These are phyloP conservation scores for Microtus montanus DNA, from an alignment of 2,113 vertebrate genomes.

Conservation along the genomic window DNA sequence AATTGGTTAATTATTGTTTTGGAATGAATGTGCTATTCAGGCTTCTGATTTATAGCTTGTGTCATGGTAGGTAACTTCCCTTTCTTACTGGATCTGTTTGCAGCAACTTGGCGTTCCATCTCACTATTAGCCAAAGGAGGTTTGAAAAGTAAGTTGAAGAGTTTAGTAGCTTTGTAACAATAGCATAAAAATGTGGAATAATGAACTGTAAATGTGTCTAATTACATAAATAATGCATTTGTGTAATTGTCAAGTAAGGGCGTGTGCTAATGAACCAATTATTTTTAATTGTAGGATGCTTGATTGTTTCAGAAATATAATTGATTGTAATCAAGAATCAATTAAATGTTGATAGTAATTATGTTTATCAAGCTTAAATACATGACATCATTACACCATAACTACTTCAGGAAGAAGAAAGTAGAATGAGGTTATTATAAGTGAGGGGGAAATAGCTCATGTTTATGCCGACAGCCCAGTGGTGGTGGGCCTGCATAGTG, in stretches of 20 bases:
- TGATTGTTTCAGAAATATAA: slow-evolving; percentile 88
- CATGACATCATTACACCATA: slow-evolving; percentile 73
- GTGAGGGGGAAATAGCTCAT: slow-evolving; percentile 4
- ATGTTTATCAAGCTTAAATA: slow-evolving; percentile 84
- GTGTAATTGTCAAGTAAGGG: slow-evolving; percentile 84
- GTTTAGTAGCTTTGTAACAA: slow-evolving; percentile 80
- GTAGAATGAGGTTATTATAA: slow-evolving; percentile 18
- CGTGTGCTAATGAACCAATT: slow-evolving; percentile 87
- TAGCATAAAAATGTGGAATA: slow-evolving; percentile 81
- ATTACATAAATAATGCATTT: slow-evolving; percentile 91
- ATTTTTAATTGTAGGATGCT: slow-evolving; percentile 87
- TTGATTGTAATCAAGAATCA: slow-evolving; percentile 89
- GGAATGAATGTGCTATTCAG: neutral
- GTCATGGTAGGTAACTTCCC: slow-evolving; percentile 21
- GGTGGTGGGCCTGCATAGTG: fast-evolving
- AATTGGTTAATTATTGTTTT: slow-evolving; percentile 77
- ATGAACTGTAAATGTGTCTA: slow-evolving; percentile 85
- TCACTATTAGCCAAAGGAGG: slow-evolving; percentile 67
- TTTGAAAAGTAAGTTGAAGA: slow-evolving; percentile 70
- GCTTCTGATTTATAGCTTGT: slow-evolving; percentile 64
- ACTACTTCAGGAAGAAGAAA: slow-evolving; percentile 65
- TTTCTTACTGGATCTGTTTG: slow-evolving; percentile 63
- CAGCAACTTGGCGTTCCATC: slow-evolving; percentile 41
- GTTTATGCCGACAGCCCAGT: neutral
- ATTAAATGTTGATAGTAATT: slow-evolving; percentile 86